Evolutionary conservation across 1,140 invertebrate species (phyloP).

Genomic region (Euglossa dilemma): DNA sequence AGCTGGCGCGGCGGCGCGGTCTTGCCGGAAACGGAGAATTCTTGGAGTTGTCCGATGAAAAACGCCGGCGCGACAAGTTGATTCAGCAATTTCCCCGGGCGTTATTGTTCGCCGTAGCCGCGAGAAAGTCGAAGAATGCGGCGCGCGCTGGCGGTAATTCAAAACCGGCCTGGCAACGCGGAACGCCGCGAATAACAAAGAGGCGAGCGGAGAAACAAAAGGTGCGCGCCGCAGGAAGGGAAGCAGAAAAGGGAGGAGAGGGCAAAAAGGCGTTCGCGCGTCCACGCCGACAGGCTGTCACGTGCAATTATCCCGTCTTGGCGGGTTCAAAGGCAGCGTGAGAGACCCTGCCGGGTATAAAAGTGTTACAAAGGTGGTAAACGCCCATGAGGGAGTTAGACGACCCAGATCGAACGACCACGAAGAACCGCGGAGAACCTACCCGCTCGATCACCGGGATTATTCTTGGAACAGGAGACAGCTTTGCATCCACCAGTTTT

Average conservation of each 20-base stretch:
- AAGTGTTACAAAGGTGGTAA: constrained; percentile 63
- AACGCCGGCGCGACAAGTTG: too few relatives aligned
- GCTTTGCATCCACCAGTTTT: neutral
- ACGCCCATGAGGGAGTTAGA: constrained; percentile 47
- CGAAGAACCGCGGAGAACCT: neutral
- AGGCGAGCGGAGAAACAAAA: constrained; percentile 16
- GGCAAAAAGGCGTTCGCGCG: constrained; percentile 36
- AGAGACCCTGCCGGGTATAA: constrained; percentile 55
- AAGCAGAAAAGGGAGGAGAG: neutral
- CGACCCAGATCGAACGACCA: constrained; percentile 55
- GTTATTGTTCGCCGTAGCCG: too few relatives aligned
- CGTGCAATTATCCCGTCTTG: constrained; percentile 63
- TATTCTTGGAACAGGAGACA: neutral
- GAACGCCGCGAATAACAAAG: constrained; percentile 29
- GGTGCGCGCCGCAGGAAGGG: neutral
- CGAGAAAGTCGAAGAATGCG: neutral
- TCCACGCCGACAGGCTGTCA: constrained; percentile 36
- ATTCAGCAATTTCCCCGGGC: too few relatives aligned
- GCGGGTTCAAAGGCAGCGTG: constrained; percentile 63
- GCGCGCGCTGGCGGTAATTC: neutral
- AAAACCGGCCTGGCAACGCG: neutral
- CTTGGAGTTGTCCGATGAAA: too few relatives aligned
- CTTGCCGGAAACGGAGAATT: too few relatives aligned
- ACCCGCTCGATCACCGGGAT: neutral
- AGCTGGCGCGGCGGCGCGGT: too few relatives aligned